A percentile compares a stretch with the other conserved stretches of the same genome.
phyloP scores from a whole-genome alignment of 2,113 vertebrate genomes.

The Scophthalmus maximus region DNA sequence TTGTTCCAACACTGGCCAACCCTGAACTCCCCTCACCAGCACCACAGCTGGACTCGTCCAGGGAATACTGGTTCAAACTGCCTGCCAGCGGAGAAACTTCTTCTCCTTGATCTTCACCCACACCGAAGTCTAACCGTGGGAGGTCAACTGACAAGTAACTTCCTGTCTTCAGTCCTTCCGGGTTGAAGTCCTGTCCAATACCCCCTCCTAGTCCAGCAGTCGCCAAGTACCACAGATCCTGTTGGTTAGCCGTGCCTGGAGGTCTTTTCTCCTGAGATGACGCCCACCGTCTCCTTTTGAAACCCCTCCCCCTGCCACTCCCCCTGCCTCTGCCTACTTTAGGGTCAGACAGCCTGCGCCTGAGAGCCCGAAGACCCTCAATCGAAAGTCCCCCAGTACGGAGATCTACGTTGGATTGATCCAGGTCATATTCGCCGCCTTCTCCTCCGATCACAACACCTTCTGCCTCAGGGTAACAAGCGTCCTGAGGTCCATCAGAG shows the following conservation, averaged over 20 bases:
- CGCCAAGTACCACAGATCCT: conserved; percentile 79
- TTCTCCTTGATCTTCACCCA: conserved; percentile 57
- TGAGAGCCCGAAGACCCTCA: conserved; percentile 59
- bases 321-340: conserved; percentile 66
- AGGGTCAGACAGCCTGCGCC: conserved; percentile 60
- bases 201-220: conserved; percentile 69
- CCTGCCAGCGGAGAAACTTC: conserved; percentile 40
- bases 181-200: conserved; percentile 74
- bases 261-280: conserved; percentile 73
- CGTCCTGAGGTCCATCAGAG: conserved; percentile 47
- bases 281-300: conserved; percentile 75
- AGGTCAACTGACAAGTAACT: conserved; percentile 57
- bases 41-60: conserved; percentile 61
- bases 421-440: conserved; percentile 51
- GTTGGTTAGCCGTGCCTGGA: conserved; percentile 48
- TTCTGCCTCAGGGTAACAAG: conserved; percentile 51
- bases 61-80: conserved; percentile 60
- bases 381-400: conserved; percentile 34
- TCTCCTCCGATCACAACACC: conserved; percentile 52
- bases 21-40: conserved; percentile 74
- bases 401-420: conserved; percentile 37
- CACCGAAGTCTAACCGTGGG: conserved; percentile 65
- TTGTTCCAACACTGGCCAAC: conserved; percentile 56
- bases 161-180: conserved; percentile 69
- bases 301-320: conserved; percentile 74